These are phyloP conservation scores for Oxycera nigricornis DNA, from an alignment of 2,888 invertebrate species.

Conservation along the genomic window DNA sequence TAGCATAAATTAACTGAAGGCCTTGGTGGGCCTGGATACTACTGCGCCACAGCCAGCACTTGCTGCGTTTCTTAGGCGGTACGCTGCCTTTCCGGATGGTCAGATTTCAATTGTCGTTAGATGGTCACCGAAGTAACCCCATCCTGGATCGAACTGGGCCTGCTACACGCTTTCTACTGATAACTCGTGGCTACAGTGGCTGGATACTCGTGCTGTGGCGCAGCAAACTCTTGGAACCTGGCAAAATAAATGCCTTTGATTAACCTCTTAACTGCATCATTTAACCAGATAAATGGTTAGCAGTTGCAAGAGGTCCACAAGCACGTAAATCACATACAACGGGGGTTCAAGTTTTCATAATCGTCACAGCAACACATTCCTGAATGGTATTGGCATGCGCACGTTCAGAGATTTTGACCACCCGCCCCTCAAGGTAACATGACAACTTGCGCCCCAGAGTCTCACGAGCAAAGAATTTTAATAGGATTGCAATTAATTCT, in stretches of 20 bases:
- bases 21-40: background rate
- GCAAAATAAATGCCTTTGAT: background rate
- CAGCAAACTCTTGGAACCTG: background rate
- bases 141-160: background rate
- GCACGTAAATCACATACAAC: too few species aligned
- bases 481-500: background rate
- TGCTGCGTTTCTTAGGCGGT: background rate
- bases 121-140: slow-evolving; percentile 17
- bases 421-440: too few species aligned
- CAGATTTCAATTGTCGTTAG: slow-evolving; percentile 15
- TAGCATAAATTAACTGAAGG: slow-evolving; percentile 19
- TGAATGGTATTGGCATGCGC: background rate
- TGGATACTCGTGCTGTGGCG: background rate
- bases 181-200: background rate
- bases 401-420: background rate
- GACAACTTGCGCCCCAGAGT: too few species aligned
- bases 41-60: background rate
- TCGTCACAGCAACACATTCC: too few species aligned
- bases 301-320: background rate
- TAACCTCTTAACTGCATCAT: background rate
- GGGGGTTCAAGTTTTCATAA: too few species aligned
- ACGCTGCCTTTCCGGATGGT: background rate
- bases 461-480: background rate
- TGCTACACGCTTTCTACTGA: background rate
- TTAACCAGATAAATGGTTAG: background rate